Base-by-base conservation (phyloP, 1,140 invertebrate species). In the Metopolophium dirhodum region DNA sequence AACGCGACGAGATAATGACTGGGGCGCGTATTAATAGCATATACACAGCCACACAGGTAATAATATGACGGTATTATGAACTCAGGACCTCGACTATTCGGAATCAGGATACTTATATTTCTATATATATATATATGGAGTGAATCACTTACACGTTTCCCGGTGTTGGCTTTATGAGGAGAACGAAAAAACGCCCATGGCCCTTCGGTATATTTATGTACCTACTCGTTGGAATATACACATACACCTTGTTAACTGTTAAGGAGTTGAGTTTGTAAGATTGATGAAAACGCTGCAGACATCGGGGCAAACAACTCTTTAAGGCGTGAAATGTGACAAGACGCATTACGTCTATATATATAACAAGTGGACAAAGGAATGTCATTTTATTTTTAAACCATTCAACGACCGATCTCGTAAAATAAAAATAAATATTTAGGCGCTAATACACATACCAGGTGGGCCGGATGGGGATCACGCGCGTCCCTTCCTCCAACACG, bases 391-490 rank as follows among this genome's bases (percentile, higher is more conserved):
- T 77, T 77, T 77, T 77, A 77, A n/a, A 77, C 14, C 61, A n/a
- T 77, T 18, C 30, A 77, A n/a, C 61, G 61, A 14, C 30, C 61
- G 61, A 68, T 68, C 61, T 68, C 11, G 61, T 77, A 77, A 77
- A 77, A 77, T 77, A n/a, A 77, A 77, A 77, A 77, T 77, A 77
- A 77, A 77, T 77, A 18, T 77, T 77, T n/a, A 77, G 61, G 14
- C 61, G 0, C 30, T 77, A 77, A 77, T 77, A n/a, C 61, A 77
- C n/a, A 77, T 77, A 77, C 14, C 61, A 77, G 61, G 61, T 77
- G 61, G 61, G n/a, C n/a, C n/a, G 61, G 61, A 77, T n/a, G n/a
- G 61, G 14, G 30, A 77, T 14, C 61, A 20, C 4, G 14, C 61
- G 30, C 4, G 30, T 77, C n/a, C 14, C 61, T n/a, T 77, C 30